These are phyloP conservation scores for Dallia pectoralis DNA, from an alignment of 2,797 vertebrate species.

Conservation along the genomic window DNA sequence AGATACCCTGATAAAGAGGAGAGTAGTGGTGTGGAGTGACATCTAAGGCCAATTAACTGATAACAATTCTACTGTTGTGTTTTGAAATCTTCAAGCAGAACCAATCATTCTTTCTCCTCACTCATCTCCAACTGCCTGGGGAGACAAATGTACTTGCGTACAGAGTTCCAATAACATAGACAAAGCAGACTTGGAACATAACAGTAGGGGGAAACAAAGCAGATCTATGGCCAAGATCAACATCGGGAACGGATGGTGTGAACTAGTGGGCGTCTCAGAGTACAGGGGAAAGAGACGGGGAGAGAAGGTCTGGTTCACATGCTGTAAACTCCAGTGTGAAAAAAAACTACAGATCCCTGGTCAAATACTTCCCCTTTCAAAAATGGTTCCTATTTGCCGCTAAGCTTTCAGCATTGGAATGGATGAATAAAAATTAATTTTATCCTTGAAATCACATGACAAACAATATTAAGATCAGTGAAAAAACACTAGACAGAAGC, in stretches of 20 bases:
- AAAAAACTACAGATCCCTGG: background rate
- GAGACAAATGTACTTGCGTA: background rate
- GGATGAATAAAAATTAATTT: background rate
- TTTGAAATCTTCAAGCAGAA: background rate
- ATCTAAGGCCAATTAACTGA: background rate
- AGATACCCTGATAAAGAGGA: no score
- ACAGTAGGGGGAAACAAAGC: conserved; percentile 2
- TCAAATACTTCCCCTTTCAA: background rate
- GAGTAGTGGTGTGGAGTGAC: background rate
- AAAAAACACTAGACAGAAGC: no score
- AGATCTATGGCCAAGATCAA: conserved; percentile 7
- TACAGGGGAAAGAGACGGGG: background rate
- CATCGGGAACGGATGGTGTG: background rate
- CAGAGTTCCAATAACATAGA: conserved; percentile 11
- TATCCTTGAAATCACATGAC: background rate
- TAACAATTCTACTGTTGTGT: background rate
- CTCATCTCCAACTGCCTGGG: background rate
- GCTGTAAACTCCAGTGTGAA: background rate
- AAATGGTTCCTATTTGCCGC: background rate
- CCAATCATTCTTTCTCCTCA: conserved; percentile 3
- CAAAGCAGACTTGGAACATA: background rate
- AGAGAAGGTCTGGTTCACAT: background rate
- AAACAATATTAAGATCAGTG: no score
- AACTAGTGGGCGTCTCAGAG: background rate
- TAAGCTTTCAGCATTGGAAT: no score